Percentiles rank a stretch among this genome's conserved stretches.
These are phyloP conservation scores for Drosophila auraria DNA, from an alignment of 1,140 invertebrate species.

Conservation along the genomic window DNA sequence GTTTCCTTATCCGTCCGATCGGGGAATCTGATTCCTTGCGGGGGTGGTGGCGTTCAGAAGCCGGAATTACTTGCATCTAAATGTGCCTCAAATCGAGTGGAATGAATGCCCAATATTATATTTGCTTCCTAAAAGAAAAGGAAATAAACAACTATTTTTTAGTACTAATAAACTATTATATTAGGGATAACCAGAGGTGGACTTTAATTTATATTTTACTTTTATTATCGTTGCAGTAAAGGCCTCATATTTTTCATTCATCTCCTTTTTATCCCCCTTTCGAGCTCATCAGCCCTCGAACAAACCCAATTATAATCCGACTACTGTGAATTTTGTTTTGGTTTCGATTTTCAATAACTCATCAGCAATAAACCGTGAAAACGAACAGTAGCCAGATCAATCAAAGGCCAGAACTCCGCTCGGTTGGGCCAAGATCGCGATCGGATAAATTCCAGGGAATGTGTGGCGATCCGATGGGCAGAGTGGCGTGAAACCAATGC, in stretches of 20 bases:
- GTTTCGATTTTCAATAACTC: constrained; percentile 56
- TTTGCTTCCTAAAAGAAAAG: not conserved
- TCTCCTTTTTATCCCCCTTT: constrained; percentile 1
- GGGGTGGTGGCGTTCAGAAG: constrained; percentile 17
- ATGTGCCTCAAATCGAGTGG: constrained; percentile 81
- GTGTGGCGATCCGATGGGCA: constrained; percentile 33
- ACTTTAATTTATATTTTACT: not conserved
- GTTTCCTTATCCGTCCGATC: constrained; percentile 60
- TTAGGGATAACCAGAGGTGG: not conserved
- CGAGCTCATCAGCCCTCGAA: constrained; percentile 6
- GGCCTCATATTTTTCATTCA: not conserved
- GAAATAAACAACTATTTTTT: not conserved
- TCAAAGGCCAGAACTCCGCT: constrained; percentile 61
- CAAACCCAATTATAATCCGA: constrained; percentile 46
- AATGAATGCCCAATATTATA: constrained; percentile 56
- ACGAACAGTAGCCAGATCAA: constrained; percentile 79
- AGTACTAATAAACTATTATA: too few relatives aligned
- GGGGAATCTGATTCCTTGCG: constrained; percentile 49
- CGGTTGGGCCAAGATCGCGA: constrained; percentile 43
- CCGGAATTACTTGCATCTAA: constrained; percentile 79
- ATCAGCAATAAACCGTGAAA: constrained; percentile 75
- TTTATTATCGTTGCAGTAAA: not conserved
- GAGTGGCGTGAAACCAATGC: constrained; percentile 75
- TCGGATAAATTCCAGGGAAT: constrained; percentile 23
- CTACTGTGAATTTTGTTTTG: constrained; percentile 53